Conservation (phyloP, 2,113 vertebrate genomes). For the Crypturellus undulatus region DNA sequence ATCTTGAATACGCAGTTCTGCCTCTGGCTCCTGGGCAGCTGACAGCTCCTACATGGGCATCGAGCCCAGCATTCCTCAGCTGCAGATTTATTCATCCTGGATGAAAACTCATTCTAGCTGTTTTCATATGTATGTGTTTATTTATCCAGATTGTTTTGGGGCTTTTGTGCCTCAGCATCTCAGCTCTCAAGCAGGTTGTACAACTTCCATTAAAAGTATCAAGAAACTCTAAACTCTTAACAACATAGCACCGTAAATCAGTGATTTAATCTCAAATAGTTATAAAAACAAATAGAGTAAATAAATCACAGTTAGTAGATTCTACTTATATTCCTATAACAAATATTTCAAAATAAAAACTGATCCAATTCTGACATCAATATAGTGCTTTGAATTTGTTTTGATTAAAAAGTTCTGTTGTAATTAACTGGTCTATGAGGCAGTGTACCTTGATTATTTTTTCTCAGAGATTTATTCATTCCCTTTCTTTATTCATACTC, state of each 20-base stretch:
- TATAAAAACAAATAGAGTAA: not conserved
- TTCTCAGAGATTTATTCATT: not conserved
- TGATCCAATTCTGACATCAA: not conserved
- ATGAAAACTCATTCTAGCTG: not conserved
- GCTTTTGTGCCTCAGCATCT: not conserved
- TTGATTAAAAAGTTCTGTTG: not conserved
- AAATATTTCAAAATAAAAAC: not conserved
- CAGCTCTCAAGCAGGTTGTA: not conserved
- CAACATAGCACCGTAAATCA: not conserved
- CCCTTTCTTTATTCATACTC: not conserved
- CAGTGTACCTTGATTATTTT: not conserved
- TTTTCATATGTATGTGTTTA: not conserved
- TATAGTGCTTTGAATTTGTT: slow-evolving; percentile 27
- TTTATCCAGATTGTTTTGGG: not conserved
- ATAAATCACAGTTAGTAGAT: not conserved
- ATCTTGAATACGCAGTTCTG: not conserved
- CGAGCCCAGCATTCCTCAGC: not conserved
- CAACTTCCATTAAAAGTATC: not conserved
- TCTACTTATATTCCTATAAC: not conserved
- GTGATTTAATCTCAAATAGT: not conserved
- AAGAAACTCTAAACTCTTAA: not conserved
- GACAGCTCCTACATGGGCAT: not conserved
- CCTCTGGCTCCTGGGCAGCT: not conserved
- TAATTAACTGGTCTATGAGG: not conserved
- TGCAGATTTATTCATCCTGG: not conserved